Evolutionary conservation across 1,140 invertebrate species (phyloP).

Genomic region (Drosophila busckii): DNA sequence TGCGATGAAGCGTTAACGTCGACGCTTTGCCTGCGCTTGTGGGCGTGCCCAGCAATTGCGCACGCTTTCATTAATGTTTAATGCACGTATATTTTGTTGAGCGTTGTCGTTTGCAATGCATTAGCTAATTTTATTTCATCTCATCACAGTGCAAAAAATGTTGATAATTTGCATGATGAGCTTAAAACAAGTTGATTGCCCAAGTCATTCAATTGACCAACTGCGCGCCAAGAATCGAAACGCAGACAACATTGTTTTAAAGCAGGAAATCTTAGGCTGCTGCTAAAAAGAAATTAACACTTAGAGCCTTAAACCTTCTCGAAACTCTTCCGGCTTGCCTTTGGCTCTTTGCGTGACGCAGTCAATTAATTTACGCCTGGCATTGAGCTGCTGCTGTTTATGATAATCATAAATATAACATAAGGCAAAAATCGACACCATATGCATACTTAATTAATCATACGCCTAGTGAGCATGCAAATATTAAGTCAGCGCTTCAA

Average conservation of each 20-base stretch:
- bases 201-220: conserved; percentile 4
- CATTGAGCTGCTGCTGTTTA: conserved; percentile 17
- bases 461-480: conserved; percentile 63
- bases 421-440: conserved; percentile 14
- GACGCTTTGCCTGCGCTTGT: background rate
- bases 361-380: conserved; percentile 15
- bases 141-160: conserved; percentile 5
- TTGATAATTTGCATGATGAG: background rate
- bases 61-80: conserved; percentile 1
- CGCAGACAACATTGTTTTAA: background rate
- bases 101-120: background rate
- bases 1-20: background rate
- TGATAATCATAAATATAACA: conserved; percentile 22
- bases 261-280: conserved; percentile 29
- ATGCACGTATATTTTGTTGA: background rate
- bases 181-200: conserved; percentile 17
- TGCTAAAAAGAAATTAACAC: conserved; percentile 39
- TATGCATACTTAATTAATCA: conserved; percentile 66
- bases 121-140: background rate
- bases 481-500: conserved; percentile 27
- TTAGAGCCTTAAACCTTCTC: conserved; percentile 45
- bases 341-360: conserved; percentile 19
- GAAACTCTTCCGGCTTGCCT: conserved; percentile 43
- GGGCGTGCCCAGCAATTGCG: conserved; percentile 8
- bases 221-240: background rate